A percentile compares a stretch with the other conserved stretches of the same genome.
Conservation (phyloP, 2,888 invertebrate species). For the Conistra vaccinii region DNA sequence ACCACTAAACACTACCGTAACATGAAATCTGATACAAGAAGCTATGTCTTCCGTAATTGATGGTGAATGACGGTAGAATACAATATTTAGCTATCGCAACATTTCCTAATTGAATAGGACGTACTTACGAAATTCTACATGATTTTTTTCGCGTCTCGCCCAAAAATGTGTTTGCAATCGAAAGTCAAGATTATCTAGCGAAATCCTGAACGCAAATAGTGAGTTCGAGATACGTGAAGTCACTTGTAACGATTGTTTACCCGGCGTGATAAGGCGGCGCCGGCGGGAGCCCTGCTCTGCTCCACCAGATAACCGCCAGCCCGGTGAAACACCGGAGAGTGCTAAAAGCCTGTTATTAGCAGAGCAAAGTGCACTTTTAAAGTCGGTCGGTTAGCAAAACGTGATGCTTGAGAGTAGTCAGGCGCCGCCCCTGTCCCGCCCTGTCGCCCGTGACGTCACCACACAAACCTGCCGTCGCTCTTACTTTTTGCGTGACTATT, state of each 20-base stretch:
- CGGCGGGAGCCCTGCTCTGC: constrained; percentile 81
- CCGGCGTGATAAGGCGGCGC: constrained; percentile 87
- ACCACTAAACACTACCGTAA: constrained; percentile 66
- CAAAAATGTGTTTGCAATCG: constrained; percentile 71
- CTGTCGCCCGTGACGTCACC: constrained; percentile 89
- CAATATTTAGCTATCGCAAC: constrained; percentile 40
- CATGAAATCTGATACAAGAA: constrained; percentile 76
- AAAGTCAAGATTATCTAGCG: constrained; percentile 80
- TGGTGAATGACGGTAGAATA: constrained; percentile 66
- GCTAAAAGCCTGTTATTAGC: constrained; percentile 88
- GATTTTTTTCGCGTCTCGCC: constrained; percentile 67
- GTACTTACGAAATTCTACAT: constrained; percentile 51
- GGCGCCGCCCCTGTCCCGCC: constrained; percentile 88
- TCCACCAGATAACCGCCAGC: constrained; percentile 81
- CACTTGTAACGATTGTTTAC: constrained; percentile 88
- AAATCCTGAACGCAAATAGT: constrained; percentile 87
- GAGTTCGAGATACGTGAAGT: constrained; percentile 81
- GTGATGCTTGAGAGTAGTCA: constrained; percentile 73
- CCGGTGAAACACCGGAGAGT: constrained; percentile 79
- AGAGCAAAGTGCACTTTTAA: constrained; percentile 81
- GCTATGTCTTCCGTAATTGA: constrained; percentile 67
- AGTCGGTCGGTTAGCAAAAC: constrained; percentile 75
- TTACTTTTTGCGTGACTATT: constrained; percentile 86
- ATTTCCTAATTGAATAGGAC: constrained; percentile 50
- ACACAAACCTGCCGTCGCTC: constrained; percentile 80